Evolutionary conservation across 2,113 vertebrate species (phyloP).

Genomic region (Elachura formosa): DNA sequence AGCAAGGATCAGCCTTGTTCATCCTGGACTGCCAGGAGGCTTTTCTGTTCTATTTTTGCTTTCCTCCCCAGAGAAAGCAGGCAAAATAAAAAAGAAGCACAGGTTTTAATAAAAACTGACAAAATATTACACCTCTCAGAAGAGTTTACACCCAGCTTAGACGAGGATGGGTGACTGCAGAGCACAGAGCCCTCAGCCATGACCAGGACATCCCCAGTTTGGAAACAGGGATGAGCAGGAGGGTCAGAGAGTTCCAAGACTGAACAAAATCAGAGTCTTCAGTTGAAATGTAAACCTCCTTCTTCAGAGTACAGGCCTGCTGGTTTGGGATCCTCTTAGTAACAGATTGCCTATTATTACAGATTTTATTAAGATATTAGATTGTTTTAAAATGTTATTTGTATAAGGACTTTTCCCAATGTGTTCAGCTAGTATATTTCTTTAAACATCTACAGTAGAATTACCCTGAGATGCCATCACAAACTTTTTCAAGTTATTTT

Average conservation of each 20-base stretch:
- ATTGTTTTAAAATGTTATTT: conserved; percentile 58
- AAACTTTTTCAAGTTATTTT: conserved; percentile 14
- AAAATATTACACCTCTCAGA: neutral
- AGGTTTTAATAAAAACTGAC: neutral
- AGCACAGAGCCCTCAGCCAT: neutral
- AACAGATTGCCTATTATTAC: conserved; percentile 27
- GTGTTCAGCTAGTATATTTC: conserved; percentile 14
- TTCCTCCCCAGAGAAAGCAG: neutral
- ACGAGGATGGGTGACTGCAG: neutral
- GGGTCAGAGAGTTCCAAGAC: neutral
- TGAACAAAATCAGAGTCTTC: neutral
- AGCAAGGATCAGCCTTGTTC: neutral
- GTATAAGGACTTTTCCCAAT: conserved; percentile 49
- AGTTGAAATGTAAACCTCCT: neutral
- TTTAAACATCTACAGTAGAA: conserved; percentile 32
- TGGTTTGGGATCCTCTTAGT: neutral
- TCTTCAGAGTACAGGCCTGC: neutral
- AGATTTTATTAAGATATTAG: conserved; percentile 36
- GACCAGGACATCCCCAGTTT: neutral
- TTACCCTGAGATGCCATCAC: conserved; percentile 52
- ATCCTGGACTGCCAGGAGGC: neutral
- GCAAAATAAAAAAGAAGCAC: neutral
- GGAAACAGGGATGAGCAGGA: neutral
- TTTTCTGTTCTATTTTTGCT: neutral
- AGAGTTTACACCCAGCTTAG: neutral